Conservation (phyloP, 2,797 vertebrate species). For the Galago senegalensis region DNA sequence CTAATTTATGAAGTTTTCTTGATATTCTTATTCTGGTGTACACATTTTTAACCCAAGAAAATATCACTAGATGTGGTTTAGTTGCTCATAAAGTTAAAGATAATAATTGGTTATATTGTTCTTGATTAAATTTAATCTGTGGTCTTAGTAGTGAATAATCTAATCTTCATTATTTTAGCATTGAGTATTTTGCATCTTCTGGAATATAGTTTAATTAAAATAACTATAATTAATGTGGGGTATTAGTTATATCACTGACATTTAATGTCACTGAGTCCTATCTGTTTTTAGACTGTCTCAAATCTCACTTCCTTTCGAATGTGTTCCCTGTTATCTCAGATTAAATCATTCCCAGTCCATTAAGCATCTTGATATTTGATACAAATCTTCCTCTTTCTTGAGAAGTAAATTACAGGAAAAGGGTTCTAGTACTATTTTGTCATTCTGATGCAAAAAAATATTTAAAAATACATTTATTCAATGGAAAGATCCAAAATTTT, state of each 20-base stretch:
- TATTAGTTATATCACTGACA: not conserved
- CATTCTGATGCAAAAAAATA: not conserved
- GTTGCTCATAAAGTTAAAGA: conserved; percentile 49
- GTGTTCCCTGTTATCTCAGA: not conserved
- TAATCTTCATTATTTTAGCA: conserved; percentile 80
- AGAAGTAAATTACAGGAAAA: conserved; percentile 21
- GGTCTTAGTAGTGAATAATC: conserved; percentile 75
- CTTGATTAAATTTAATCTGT: conserved; percentile 84
- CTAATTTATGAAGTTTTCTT: not conserved
- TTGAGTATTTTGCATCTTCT: conserved; percentile 77
- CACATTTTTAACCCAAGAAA: conserved; percentile 43
- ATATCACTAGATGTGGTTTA: conserved; percentile 45
- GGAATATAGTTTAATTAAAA: conserved; percentile 79
- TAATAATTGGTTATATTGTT: conserved; percentile 75
- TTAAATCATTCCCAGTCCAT: not conserved
- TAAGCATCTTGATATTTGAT: not conserved
- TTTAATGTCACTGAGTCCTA: not conserved
- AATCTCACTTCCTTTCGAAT: not conserved
- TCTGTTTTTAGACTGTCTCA: conserved; percentile 5
- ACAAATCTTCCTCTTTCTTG: not conserved
- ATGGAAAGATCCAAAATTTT: not conserved
- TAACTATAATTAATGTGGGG: not conserved
- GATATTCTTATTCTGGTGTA: conserved; percentile 9
- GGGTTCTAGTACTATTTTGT: too few relatives aligned
- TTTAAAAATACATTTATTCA: conserved; percentile 38